phyloP scores from a whole-genome alignment of 2,888 invertebrate genomes.

The Chromoteleia sp. region DNA sequence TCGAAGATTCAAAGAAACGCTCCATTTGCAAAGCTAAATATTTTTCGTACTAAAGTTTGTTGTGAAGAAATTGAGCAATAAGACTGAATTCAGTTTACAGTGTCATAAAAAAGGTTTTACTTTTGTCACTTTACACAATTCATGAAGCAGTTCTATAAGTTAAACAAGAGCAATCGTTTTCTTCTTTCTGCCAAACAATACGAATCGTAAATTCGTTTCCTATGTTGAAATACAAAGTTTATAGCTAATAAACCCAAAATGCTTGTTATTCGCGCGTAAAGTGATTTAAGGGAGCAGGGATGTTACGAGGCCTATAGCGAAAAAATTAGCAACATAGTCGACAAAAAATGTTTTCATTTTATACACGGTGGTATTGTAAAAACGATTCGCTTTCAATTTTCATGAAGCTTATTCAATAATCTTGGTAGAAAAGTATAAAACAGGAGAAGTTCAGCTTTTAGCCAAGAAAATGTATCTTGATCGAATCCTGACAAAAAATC shows the following conservation, averaged over 20 bases:
- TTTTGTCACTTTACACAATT: conserved; percentile 34
- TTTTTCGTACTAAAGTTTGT: conserved; percentile 29
- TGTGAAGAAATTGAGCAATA: conserved; percentile 41
- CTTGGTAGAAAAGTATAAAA: too few species aligned
- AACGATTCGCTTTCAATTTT: conserved; percentile 19
- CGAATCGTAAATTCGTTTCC: conserved; percentile 40
- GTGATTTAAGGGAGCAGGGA: conserved; percentile 21
- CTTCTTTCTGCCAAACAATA: conserved; percentile 31
- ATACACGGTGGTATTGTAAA: not conserved
- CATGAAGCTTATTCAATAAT: conserved; percentile 18
- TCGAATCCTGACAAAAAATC: too few species aligned
- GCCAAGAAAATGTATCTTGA: too few species aligned
- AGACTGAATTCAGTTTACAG: conserved; percentile 33
- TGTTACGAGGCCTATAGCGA: conserved; percentile 18
- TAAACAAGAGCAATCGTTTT: conserved; percentile 37
- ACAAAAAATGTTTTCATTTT: not conserved
- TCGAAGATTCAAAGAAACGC: not conserved
- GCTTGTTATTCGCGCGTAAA: conserved; percentile 8
- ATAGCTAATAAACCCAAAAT: conserved; percentile 45
- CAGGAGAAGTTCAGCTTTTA: too few species aligned
- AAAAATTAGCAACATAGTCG: conserved; percentile 9
- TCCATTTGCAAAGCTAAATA: conserved; percentile 19
- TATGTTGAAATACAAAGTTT: conserved; percentile 37
- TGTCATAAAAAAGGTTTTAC: conserved; percentile 31
- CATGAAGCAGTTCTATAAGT: conserved; percentile 29